phyloP scores from a whole-genome alignment of 2,888 invertebrate genomes.

The Prosapia bicincta region DNA sequence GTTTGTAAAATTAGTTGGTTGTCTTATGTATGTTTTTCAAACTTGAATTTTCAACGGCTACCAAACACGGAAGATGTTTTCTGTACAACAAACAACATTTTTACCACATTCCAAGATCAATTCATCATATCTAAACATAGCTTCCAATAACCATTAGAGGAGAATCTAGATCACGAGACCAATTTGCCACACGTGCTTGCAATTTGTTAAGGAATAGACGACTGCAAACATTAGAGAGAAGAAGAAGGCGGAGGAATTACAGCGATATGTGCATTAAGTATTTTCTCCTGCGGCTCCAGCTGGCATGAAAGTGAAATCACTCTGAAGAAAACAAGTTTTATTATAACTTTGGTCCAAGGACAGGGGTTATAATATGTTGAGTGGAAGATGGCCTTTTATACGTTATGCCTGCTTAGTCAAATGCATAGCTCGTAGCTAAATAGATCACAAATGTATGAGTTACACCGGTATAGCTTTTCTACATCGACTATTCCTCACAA shows the following conservation, averaged over 20 bases:
- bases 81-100: no score
- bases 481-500: no score
- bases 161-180: background rate
- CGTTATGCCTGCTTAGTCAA: no score
- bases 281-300: background rate
- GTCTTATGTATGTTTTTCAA: no score
- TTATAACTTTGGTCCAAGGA: background rate
- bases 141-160: background rate
- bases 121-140: no score
- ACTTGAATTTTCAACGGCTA: no score
- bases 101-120: no score
- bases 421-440: no score
- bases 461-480: no score
- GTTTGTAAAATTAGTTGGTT: no score
- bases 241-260: background rate
- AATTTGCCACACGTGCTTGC: background rate
- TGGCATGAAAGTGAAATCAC: background rate
- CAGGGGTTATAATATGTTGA: background rate
- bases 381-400: background rate
- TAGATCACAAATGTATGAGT: no score
- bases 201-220: background rate
- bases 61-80: no score
- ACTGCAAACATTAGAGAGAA: background rate
- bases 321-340: background rate
- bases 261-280: background rate